phyloP scores from a whole-genome alignment of 2,888 invertebrate genomes.

The Digitonthophagus gazella region DNA sequence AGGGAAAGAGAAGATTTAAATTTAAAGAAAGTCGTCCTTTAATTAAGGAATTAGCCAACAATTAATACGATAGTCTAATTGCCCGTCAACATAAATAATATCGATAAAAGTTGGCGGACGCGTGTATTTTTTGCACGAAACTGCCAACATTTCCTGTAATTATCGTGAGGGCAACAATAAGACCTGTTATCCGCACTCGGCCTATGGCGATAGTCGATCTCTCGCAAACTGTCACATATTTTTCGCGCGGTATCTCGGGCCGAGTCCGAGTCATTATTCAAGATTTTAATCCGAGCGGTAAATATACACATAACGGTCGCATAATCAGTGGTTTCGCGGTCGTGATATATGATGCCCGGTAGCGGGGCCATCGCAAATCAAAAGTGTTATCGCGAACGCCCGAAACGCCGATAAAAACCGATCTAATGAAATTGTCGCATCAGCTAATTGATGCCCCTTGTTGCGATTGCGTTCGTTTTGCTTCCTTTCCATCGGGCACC shows the following conservation, averaged over 20 bases:
- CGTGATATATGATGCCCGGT: neutral
- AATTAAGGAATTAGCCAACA: neutral
- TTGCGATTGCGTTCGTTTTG: slow-evolving; percentile 34
- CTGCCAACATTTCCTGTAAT: neutral
- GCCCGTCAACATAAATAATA: neutral
- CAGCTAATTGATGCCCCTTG: slow-evolving; percentile 33
- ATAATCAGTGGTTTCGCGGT: neutral
- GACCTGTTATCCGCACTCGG: neutral
- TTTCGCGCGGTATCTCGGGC: neutral
- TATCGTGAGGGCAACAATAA: neutral
- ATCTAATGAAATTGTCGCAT: slow-evolving; percentile 33
- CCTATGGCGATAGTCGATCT: neutral
- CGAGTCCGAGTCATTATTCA: neutral
- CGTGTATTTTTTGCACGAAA: neutral
- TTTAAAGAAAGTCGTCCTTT: neutral
- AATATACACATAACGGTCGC: neutral
- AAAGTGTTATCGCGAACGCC: neutral
- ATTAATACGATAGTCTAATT: neutral
- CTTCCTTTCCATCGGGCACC: slow-evolving; percentile 31
- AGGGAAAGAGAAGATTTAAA: neutral
- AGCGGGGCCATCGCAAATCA: slow-evolving; percentile 6
- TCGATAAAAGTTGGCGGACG: neutral
- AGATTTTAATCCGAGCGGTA: neutral
- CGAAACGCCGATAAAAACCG: slow-evolving; percentile 24
- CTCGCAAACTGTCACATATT: neutral